Conservation (phyloP, 1,140 invertebrate species). For the Heterodera schachtii region DNA sequence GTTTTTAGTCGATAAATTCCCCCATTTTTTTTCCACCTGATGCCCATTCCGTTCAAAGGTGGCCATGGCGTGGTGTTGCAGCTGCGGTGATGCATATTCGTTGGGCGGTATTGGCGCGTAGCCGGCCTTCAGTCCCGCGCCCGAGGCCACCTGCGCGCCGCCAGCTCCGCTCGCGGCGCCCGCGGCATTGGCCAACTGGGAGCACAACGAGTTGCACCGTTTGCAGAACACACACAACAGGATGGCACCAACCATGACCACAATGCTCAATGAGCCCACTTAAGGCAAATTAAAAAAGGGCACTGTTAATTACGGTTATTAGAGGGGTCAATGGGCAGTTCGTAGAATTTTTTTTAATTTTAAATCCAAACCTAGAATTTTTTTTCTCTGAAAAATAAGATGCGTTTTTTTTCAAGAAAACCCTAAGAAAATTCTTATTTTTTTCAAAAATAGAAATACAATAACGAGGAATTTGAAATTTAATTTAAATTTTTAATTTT, state of each 20-base stretch:
- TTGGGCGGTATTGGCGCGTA: conserved; percentile 27
- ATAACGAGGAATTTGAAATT: neutral
- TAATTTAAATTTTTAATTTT: neutral
- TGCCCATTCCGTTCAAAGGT: conserved; percentile 12
- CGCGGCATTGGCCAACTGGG: conserved; percentile 17
- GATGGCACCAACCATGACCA: conserved; percentile 22
- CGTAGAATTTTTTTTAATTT: too few relatives aligned
- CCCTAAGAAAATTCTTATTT: neutral
- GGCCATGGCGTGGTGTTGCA: conserved; percentile 20
- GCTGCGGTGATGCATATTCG: conserved; percentile 19
- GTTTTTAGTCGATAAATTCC: neutral
- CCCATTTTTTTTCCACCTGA: neutral
- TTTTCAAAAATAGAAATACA: neutral
- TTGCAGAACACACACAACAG: conserved; percentile 27
- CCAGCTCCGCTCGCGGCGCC: neutral
- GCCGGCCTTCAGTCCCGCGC: conserved; percentile 11
- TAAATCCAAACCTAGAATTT: neutral
- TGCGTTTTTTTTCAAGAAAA: neutral
- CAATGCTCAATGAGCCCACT: conserved; percentile 24
- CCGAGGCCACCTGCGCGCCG: neutral
- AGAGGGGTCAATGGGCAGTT: too few relatives aligned
- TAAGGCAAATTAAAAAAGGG: neutral
- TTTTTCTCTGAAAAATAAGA: neutral
- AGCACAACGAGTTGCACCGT: conserved; percentile 13
- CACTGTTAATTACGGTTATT: too few relatives aligned